Conservation (phyloP, 2,113 vertebrate species). For the Zosterops hypoxanthus region DNA sequence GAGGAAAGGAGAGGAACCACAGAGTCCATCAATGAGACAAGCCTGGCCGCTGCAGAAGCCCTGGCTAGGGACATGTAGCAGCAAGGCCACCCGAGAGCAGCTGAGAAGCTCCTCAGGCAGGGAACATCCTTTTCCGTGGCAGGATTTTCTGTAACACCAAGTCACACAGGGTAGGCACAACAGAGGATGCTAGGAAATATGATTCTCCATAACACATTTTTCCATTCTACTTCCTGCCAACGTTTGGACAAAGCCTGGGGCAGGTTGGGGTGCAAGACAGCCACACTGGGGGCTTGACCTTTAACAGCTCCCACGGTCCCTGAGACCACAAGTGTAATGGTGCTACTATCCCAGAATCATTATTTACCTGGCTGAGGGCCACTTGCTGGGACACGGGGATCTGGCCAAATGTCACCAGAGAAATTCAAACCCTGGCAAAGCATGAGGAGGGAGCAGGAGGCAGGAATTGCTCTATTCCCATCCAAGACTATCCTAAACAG, state of each 20-base stretch:
- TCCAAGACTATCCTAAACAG: not conserved
- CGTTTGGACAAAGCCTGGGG: not conserved
- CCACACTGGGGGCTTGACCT: rapidly evolving
- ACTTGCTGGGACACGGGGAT: not conserved
- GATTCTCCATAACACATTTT: not conserved
- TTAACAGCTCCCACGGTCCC: not conserved
- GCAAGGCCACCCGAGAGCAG: not conserved
- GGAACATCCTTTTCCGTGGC: not conserved
- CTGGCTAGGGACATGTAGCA: not conserved
- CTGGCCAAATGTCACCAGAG: not conserved
- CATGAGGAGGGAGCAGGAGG: not conserved
- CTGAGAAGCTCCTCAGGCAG: not conserved
- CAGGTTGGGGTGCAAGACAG: not conserved
- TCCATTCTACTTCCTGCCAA: not conserved
- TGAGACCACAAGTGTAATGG: rapidly evolving
- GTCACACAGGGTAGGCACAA: not conserved
- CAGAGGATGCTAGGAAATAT: not conserved
- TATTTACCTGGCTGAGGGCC: not conserved
- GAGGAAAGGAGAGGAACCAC: slow-evolving; percentile 7
- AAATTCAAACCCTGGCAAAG: not conserved
- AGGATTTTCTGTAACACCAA: not conserved
- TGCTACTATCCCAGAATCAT: not conserved
- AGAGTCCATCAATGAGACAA: not conserved
- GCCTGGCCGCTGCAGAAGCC: not conserved
- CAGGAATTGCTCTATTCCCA: rapidly evolving